These are phyloP conservation scores for Xestoiulus laeticollis DNA, from an alignment of 2,888 invertebrate genomes.

Conservation along the genomic window DNA sequence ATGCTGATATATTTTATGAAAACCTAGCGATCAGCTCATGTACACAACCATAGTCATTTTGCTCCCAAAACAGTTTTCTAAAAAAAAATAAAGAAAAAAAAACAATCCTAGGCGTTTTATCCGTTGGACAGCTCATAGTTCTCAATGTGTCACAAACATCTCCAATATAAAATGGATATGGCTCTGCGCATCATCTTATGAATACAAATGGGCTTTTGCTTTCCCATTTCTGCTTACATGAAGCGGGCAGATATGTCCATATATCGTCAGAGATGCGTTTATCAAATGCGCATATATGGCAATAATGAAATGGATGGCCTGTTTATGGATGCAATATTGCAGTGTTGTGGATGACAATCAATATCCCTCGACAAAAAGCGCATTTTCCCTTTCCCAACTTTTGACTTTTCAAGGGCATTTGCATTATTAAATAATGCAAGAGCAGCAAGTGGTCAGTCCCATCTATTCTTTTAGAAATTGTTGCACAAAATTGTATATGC, in stretches of 20 bases:
- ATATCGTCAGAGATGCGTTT: not conserved
- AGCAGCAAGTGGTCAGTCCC: conserved; percentile 4
- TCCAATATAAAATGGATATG: conserved; percentile 41
- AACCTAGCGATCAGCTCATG: conserved; percentile 9
- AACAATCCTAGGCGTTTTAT: conserved; percentile 35
- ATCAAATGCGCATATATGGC: not conserved
- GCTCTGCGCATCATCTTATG: conserved; percentile 41
- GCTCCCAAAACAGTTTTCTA: not conserved
- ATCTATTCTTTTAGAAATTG: not conserved
- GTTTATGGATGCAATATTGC: conserved; percentile 39
- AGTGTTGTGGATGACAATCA: not conserved
- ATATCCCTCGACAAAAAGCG: not conserved
- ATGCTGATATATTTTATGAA: conserved; percentile 31
- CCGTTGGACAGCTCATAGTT: conserved; percentile 38
- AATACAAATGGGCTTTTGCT: conserved; percentile 27
- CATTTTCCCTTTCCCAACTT: not conserved
- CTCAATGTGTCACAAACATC: conserved; percentile 43
- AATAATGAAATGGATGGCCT: conserved; percentile 32
- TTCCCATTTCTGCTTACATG: conserved; percentile 5
- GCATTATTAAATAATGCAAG: not conserved
- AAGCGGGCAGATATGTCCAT: conserved; percentile 36
- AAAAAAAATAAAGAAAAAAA: not conserved
- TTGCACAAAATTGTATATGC: not conserved
- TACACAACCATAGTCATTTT: not conserved
- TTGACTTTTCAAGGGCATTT: not conserved